These are phyloP conservation scores for Oreotrochilus melanogaster DNA, from an alignment of 2,113 vertebrate species.

Conservation along the genomic window DNA sequence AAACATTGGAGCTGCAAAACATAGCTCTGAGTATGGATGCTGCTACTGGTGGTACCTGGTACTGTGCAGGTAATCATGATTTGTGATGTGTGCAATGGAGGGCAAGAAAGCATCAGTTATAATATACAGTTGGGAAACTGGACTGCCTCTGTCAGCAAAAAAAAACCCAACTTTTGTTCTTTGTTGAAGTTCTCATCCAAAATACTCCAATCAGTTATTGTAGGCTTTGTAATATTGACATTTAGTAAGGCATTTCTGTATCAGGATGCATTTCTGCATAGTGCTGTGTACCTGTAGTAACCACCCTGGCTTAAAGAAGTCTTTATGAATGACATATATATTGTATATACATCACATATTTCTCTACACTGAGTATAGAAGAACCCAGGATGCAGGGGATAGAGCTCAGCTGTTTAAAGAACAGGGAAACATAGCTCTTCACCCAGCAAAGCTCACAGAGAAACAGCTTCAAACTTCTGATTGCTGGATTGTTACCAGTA, in stretches of 20 bases:
- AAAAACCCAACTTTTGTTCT: neutral
- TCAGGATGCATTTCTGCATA: neutral
- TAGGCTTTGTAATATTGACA: slow-evolving; percentile 14
- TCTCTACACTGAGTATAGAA: neutral
- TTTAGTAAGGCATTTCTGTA: neutral
- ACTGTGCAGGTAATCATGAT: neutral
- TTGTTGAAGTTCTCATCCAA: rapidly evolving
- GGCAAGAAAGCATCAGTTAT: too few species aligned
- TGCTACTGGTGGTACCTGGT: too few species aligned
- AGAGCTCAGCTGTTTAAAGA: neutral
- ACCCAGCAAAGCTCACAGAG: neutral
- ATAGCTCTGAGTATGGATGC: neutral
- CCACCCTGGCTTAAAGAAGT: neutral
- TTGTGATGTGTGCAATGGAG: neutral
- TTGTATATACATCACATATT: too few species aligned
- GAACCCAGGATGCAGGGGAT: neutral
- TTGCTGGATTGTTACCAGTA: neutral
- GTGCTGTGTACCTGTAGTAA: neutral
- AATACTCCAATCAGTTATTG: neutral
- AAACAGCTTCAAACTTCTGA: neutral
- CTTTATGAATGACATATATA: slow-evolving; percentile 9
- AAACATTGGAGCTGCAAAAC: neutral
- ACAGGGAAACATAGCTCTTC: neutral
- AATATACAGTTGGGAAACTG: neutral
- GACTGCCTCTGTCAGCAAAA: neutral